These are phyloP conservation scores for Neodon shergylaensis DNA, from an alignment of 2,113 vertebrate genomes.

Conservation along the genomic window DNA sequence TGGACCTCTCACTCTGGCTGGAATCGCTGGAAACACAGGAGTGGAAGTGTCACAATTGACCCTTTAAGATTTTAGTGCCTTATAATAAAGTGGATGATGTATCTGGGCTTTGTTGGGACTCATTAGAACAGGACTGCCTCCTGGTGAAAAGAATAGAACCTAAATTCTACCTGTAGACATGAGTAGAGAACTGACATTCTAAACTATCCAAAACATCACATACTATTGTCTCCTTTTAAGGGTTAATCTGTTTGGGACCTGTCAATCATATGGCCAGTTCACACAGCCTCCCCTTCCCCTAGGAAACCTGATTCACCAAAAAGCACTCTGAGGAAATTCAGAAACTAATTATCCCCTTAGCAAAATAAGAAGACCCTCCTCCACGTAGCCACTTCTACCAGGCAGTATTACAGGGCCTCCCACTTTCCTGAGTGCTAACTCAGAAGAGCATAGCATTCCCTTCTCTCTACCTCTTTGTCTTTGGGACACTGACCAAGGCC, in stretches of 20 bases:
- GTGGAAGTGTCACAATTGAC: neutral
- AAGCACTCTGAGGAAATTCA: neutral
- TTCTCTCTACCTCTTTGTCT: neutral
- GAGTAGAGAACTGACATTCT: neutral
- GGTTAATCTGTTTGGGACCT: neutral
- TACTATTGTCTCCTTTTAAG: neutral
- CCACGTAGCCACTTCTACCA: neutral
- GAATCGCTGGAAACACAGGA: neutral
- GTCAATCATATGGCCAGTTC: neutral
- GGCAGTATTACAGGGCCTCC: neutral
- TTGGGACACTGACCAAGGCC: neutral
- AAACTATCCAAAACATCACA: neutral
- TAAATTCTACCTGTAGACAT: neutral
- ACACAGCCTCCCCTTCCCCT: neutral
- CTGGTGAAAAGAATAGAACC: neutral
- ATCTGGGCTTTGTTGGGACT: neutral
- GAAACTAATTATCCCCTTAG: neutral
- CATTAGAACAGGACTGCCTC: neutral
- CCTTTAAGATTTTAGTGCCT: neutral
- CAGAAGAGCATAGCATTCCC: neutral
- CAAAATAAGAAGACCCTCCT: neutral
- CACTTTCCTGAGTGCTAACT: neutral
- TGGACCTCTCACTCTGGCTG: neutral
- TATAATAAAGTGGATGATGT: neutral
- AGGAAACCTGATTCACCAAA: neutral